A percentile compares a stretch with the other conserved stretches of the same genome.
These are phyloP conservation scores for Macroglossus sobrinus DNA, from an alignment of 2,113 vertebrate genomes.

Conservation along the genomic window DNA sequence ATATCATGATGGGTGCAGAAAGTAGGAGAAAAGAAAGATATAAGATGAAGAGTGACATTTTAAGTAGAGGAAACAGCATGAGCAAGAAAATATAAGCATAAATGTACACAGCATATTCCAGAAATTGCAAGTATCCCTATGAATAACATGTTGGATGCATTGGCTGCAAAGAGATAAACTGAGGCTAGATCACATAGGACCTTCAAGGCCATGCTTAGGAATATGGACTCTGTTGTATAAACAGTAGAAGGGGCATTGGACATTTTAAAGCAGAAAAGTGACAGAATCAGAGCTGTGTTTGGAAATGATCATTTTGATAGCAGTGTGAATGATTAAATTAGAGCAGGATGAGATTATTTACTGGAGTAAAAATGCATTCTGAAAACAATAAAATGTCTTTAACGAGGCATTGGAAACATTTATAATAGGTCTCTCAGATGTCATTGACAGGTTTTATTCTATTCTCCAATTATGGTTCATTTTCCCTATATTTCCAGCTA, in stretches of 20 bases:
- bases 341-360: conserved; percentile 19
- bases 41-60: not conserved
- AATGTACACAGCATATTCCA: not conserved
- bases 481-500: conserved; percentile 44
- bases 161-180: not conserved
- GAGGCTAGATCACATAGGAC: not conserved
- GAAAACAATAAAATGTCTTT: conserved; percentile 46
- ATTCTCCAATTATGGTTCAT: conserved; percentile 36
- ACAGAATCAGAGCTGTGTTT: not conserved
- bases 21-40: not conserved
- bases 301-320: conserved; percentile 1
- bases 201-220: not conserved
- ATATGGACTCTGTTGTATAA: not conserved
- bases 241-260: not conserved
- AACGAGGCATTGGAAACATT: conserved; percentile 31
- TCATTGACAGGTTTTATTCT: conserved; percentile 19
- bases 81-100: not conserved
- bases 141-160: not conserved
- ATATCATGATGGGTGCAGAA: not conserved
- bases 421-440: conserved; percentile 15
- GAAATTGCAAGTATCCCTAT: not conserved
- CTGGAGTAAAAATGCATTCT: not conserved
- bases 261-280: conserved; percentile 15
- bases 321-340: conserved; percentile 49
- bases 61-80: not conserved